Percentiles rank a stretch among this genome's conserved stretches.
Conservation (phyloP, 2,113 vertebrate genomes). For the Bufo gargarizans region DNA sequence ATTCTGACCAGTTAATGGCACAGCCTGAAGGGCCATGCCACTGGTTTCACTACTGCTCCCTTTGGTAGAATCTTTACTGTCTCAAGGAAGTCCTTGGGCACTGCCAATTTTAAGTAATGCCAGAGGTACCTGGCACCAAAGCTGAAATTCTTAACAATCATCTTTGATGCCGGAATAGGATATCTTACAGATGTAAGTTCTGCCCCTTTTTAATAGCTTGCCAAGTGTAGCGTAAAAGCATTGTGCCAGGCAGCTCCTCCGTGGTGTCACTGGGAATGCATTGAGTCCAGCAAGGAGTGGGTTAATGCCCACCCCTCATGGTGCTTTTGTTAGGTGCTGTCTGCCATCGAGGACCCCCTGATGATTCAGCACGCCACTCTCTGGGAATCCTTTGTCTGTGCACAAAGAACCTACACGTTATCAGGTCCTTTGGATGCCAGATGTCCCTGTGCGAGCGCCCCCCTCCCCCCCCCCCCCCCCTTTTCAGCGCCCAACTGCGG, state of each 20-base stretch:
- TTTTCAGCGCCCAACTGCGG: background rate
- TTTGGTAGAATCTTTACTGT: too few species aligned
- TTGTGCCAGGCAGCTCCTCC: background rate
- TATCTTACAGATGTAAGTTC: too few species aligned
- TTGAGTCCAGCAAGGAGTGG: background rate
- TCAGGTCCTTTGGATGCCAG: conserved; percentile 59
- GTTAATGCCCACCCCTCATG: conserved; percentile 23
- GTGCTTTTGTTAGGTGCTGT: conserved; percentile 14
- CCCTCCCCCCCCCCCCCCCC: conserved; percentile 46
- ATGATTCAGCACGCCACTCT: conserved; percentile 43
- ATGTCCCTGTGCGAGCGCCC: conserved; percentile 46
- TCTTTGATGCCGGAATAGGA: too few species aligned
- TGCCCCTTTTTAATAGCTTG: background rate
- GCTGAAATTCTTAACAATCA: too few species aligned
- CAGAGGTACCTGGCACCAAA: too few species aligned
- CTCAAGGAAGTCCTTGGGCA: too few species aligned
- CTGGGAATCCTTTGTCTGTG: conserved; percentile 61
- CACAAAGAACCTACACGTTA: conserved; percentile 53
- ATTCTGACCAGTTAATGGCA: too few species aligned
- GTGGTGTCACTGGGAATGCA: too few species aligned
- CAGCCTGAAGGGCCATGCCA: too few species aligned
- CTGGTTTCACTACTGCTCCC: too few species aligned
- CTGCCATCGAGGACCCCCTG: conserved; percentile 8
- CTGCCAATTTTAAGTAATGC: too few species aligned
- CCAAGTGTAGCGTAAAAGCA: background rate